Percentiles rank a stretch among this genome's conserved stretches.
Conservation (phyloP, 2,113 vertebrate genomes). For the Odontesthes bonariensis region DNA sequence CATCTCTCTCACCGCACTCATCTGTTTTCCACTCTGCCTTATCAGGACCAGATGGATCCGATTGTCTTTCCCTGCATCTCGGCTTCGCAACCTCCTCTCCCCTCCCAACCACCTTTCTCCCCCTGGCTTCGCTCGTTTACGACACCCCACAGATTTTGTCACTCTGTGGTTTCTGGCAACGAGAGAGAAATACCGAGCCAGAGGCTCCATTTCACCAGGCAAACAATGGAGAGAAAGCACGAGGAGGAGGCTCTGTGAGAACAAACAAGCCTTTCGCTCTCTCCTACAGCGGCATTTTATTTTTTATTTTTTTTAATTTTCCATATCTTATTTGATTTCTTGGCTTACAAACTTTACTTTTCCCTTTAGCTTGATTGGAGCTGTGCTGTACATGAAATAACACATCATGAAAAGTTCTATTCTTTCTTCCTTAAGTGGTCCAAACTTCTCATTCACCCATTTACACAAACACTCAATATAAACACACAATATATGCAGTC, state of each 20-base stretch:
- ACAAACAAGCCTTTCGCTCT: slow-evolving; percentile 65
- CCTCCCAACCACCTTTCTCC: slow-evolving; percentile 53
- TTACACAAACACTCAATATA: neutral
- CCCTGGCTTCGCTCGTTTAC: slow-evolving; percentile 80
- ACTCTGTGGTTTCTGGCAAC: slow-evolving; percentile 92
- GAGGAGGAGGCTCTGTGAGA: slow-evolving; percentile 58
- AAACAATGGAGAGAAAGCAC: slow-evolving; percentile 78
- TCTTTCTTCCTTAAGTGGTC: neutral
- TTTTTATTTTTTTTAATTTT: slow-evolving; percentile 5
- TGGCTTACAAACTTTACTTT: slow-evolving; percentile 30
- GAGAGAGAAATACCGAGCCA: slow-evolving; percentile 86
- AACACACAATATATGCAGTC: too few species aligned
- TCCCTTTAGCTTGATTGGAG: slow-evolving; percentile 22
- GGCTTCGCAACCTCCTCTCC: slow-evolving; percentile 54
- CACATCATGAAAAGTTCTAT: neutral
- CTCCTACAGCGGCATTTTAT: neutral
- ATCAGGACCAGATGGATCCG: slow-evolving; percentile 91
- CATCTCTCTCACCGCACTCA: slow-evolving; percentile 80
- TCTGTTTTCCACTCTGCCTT: slow-evolving; percentile 90
- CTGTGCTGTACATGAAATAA: slow-evolving; percentile 8
- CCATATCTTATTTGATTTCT: slow-evolving; percentile 68
- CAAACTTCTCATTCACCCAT: neutral
- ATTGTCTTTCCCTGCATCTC: slow-evolving; percentile 87
- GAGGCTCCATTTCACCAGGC: slow-evolving; percentile 86
- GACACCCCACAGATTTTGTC: slow-evolving; percentile 93